phyloP scores from a whole-genome alignment of 2,888 invertebrate species.

The Lycaena phlaeas region DNA sequence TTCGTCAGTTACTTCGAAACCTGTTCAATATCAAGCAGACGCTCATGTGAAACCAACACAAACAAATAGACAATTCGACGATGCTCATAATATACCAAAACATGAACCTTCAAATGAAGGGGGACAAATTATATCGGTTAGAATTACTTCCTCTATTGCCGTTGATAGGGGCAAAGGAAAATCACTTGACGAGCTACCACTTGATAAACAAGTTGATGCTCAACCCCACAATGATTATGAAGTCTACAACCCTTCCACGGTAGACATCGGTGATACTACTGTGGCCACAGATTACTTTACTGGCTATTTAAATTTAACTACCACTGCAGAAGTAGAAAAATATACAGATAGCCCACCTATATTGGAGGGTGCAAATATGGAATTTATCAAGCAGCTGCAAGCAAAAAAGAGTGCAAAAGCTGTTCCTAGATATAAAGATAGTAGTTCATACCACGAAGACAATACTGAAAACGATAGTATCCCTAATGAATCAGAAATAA shows the following conservation, averaged over 20 bases:
- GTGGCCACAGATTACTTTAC: conserved; percentile 14
- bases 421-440: conserved; percentile 31
- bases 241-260: conserved; percentile 13
- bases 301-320: conserved; percentile 28
- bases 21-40: conserved; percentile 29
- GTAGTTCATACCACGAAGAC: conserved; percentile 63
- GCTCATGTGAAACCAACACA: conserved; percentile 24
- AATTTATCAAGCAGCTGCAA: conserved; percentile 59
- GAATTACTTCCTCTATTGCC: conserved; percentile 75
- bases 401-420: conserved; percentile 51
- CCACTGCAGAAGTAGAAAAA: conserved; percentile 31
- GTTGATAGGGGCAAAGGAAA: conserved; percentile 61
- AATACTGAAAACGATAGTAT: conserved; percentile 40
- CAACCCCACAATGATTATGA: conserved; percentile 16
- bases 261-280: conserved; percentile 13
- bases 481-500: conserved; percentile 35
- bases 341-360: conserved; percentile 48
- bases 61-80: conserved; percentile 19
- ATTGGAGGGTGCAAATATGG: conserved; percentile 61
- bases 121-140: conserved; percentile 66
- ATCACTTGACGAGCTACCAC: conserved; percentile 19
- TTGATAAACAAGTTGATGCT: not conserved
- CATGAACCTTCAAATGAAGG: conserved; percentile 31
- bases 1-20: conserved; percentile 35
- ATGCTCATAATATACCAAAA: conserved; percentile 32